Evolutionary conservation across 2,113 vertebrate genomes (phyloP), one percentile per base, ranked within the genome.

Genomic region (Rhea pennata): DNA sequence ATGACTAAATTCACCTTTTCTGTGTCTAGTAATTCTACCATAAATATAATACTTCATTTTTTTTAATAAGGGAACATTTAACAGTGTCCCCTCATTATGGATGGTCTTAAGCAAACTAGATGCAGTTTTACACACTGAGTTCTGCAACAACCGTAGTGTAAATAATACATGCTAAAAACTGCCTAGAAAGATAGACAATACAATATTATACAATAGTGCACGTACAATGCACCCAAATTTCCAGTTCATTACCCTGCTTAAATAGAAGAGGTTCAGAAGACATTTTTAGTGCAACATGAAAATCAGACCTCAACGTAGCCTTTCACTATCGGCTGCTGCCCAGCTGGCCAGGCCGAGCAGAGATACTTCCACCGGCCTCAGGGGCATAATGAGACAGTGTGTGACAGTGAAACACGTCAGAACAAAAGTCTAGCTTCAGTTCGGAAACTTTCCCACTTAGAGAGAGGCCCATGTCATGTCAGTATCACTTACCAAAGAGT

Each of bases 271-370:
- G 36, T 46, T 33, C 10, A 9, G 78, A 14, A 58, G 78, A 0
- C 9, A 19, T 21, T 85, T 89, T 16, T 44, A 66, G 48, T 0
- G 0, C 22, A 6, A 4, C 3, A 29, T 21, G 62, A 62, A 62
- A 53, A 17, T 50, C 6, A 0, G 87, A 40, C 14, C 66, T 69
- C 26, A 2, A 86, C 1, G 0, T 54, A 66, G 80, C 67, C 50
- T 24, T 19, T 69, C 21, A 1, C 7, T 39, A 5, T 24, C 1
- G 5, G 71, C 48, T 0, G 0, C 0, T 7, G 11, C 27, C 24
- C 54, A n/a, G 70, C 58, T 56, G 83, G 72, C 67, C 12, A 42
- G 15, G 2, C 17, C 48, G 15, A 6, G 26, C 59, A 39, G 46
- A 27, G 15, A 27, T 5, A 0, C 23, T 76, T 42, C 82, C 0